phyloP scores from a whole-genome alignment of 2,888 invertebrate genomes.

The Bhutanitis thaidina region DNA sequence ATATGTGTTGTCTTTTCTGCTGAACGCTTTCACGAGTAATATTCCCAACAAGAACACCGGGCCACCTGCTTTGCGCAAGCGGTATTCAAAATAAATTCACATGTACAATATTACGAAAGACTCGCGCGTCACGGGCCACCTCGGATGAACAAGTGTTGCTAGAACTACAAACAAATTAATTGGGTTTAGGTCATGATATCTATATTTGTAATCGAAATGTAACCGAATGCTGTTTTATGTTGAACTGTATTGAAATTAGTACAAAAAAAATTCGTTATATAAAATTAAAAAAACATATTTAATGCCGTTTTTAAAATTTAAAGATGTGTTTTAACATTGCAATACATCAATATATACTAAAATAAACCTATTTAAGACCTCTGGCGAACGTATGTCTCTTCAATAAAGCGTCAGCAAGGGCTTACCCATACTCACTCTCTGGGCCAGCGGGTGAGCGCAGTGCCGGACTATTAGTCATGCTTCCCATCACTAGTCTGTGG shows the following conservation, averaged over 20 bases:
- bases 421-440: too few species aligned
- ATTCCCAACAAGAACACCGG: constrained; percentile 12
- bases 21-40: not conserved
- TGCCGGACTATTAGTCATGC: too few species aligned
- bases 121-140: constrained; percentile 43
- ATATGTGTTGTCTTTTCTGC: not conserved
- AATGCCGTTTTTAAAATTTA: too few species aligned
- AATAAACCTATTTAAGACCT: too few species aligned
- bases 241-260: not conserved
- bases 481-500: too few species aligned
- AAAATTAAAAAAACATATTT: too few species aligned
- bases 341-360: too few species aligned
- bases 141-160: constrained; percentile 52
- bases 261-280: too few species aligned
- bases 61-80: constrained; percentile 53
- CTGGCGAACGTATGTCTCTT: too few species aligned
- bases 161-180: constrained; percentile 36
- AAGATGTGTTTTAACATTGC: too few species aligned
- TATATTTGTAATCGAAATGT: not conserved
- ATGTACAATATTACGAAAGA: constrained; percentile 45
- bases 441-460: too few species aligned
- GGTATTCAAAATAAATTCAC: constrained; percentile 56
- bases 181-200: constrained; percentile 19
- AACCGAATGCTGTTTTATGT: not conserved
- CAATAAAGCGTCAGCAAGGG: too few species aligned